Evolutionary conservation across 2,888 invertebrate species (phyloP).

Genomic region (Catocala sponsa): DNA sequence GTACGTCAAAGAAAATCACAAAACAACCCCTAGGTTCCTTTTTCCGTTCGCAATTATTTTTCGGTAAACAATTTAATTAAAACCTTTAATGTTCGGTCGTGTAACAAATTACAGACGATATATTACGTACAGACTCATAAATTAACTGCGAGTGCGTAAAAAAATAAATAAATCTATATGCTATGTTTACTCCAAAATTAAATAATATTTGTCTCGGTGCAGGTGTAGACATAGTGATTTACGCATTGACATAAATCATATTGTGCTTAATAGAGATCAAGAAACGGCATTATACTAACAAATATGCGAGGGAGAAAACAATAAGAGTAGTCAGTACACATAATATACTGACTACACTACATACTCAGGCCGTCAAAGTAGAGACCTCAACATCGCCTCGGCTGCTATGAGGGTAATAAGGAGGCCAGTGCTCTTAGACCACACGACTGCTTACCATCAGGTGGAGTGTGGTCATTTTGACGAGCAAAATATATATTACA

Average conservation of each 20-base stretch:
- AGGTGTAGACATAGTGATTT: constrained; percentile 48
- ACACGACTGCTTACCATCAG: too few relatives aligned
- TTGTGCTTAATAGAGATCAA: constrained; percentile 38
- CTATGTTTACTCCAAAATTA: constrained; percentile 53
- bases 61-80: constrained; percentile 36
- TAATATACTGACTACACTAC: too few relatives aligned
- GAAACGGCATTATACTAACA: constrained; percentile 6
- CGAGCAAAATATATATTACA: too few relatives aligned
- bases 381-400: too few relatives aligned
- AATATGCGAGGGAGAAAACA: too few relatives aligned
- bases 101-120: constrained; percentile 45
- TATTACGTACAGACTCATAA: constrained; percentile 41
- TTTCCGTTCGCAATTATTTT: constrained; percentile 17
- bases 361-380: too few relatives aligned
- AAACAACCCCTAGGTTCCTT: neutral
- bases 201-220: constrained; percentile 58
- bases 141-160: constrained; percentile 51
- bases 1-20: neutral
- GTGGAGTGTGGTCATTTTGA: too few relatives aligned
- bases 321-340: too few relatives aligned
- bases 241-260: constrained; percentile 50
- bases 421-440: too few relatives aligned
- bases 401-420: too few relatives aligned
- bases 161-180: constrained; percentile 40
- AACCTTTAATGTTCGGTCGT: constrained; percentile 33